Percentiles rank a stretch among this genome's conserved stretches.
Conservation (phyloP, 2,888 invertebrate species). For the Nineta flava region DNA sequence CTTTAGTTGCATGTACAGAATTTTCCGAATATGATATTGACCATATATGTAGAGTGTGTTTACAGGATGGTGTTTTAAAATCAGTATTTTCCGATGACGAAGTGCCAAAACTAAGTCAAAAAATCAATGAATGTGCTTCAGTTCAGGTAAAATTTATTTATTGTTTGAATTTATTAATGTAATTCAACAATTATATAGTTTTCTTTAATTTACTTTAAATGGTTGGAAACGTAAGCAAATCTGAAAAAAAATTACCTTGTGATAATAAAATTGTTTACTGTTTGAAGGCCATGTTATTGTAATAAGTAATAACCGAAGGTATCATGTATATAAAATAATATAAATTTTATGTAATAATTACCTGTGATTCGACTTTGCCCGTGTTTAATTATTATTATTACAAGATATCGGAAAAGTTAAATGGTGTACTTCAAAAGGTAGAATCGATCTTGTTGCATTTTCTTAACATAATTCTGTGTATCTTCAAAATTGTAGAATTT, state of each 20-base stretch:
- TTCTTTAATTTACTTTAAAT: neutral
- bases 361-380: neutral
- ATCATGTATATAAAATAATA: neutral
- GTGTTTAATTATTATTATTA: no score
- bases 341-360: neutral
- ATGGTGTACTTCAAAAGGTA: no score
- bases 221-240: no score
- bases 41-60: slow-evolving; percentile 6
- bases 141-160: slow-evolving; percentile 5
- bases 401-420: no score
- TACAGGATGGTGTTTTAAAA: slow-evolving; percentile 7
- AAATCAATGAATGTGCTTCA: slow-evolving; percentile 8
- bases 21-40: slow-evolving; percentile 3
- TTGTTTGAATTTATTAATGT: neutral
- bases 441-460: no score
- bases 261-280: no score
- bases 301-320: no score
- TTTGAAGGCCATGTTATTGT: no score
- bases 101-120: slow-evolving; percentile 7
- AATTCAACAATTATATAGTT: neutral
- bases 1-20: neutral
- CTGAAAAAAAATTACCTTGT: no score
- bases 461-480: no score
- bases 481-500: no score
- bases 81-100: slow-evolving; percentile 7